Conservation (phyloP, 2,888 invertebrate genomes). For the Gonocerus acuteangulatus region DNA sequence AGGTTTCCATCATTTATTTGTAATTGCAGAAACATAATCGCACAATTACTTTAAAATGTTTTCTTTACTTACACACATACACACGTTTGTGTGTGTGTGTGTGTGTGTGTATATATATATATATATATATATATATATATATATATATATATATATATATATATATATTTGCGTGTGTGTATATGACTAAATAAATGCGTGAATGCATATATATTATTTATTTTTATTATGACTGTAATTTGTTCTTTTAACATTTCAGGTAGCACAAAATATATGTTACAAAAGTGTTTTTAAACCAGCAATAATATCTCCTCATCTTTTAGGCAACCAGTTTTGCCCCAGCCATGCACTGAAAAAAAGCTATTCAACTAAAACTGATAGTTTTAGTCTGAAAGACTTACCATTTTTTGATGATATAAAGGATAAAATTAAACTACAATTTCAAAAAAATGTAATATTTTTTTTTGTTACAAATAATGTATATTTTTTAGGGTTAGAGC, state of each 20-base stretch:
- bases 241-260: neutral
- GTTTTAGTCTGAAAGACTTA: neutral
- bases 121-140: too few species aligned
- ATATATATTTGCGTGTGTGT: too few species aligned
- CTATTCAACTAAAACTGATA: slow-evolving; percentile 1
- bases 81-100: too few species aligned
- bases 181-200: too few species aligned
- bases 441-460: slow-evolving; percentile 23
- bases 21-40: too few species aligned
- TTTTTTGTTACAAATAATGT: neutral
- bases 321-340: neutral
- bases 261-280: neutral
- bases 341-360: neutral
- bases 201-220: too few species aligned
- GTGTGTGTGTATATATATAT: too few species aligned
- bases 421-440: slow-evolving; percentile 19
- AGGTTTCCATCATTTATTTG: too few species aligned
- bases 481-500: neutral
- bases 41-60: too few species aligned
- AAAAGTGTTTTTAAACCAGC: slow-evolving; percentile 3
- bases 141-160: too few species aligned
- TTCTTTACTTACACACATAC: too few species aligned
- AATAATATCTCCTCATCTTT: neutral
- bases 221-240: too few species aligned
- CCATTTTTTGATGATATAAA: slow-evolving; percentile 1